Conservation (phyloP, 2,888 invertebrate species). For the Trissonchulus latispiculum region DNA sequence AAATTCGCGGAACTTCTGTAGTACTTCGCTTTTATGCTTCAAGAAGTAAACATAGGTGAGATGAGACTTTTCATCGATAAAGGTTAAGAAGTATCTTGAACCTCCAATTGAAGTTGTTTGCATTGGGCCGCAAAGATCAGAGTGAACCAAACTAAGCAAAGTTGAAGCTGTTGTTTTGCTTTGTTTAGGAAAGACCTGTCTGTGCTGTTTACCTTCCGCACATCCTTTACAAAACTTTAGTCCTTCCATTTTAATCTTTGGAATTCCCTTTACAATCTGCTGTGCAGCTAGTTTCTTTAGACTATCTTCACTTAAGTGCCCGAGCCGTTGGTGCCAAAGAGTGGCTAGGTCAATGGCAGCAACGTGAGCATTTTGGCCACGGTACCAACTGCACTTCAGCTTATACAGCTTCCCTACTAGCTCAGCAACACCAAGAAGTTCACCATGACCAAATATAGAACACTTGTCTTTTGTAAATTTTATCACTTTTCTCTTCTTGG, state of each 20-base stretch:
- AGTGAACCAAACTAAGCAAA: background rate
- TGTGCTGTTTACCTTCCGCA: background rate
- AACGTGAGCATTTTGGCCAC: background rate
- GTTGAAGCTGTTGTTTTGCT: background rate
- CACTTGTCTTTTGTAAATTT: background rate
- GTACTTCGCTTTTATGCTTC: no score
- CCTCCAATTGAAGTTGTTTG: background rate
- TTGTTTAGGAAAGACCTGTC: background rate
- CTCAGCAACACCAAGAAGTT: background rate
- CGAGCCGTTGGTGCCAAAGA: background rate
- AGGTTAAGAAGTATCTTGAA: background rate
- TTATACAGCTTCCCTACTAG: background rate
- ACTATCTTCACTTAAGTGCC: background rate
- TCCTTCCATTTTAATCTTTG: background rate
- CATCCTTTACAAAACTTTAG: background rate
- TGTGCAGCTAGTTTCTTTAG: background rate
- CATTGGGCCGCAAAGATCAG: background rate
- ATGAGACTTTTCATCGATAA: background rate
- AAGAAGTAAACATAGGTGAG: background rate
- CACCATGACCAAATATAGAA: background rate
- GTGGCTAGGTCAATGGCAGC: background rate
- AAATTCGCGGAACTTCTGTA: no score
- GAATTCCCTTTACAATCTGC: background rate
- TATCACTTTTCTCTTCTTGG: background rate
- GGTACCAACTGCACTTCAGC: background rate